Conservation (phyloP, 2,113 vertebrate genomes). For the Ptychochromis oligacanthus region DNA sequence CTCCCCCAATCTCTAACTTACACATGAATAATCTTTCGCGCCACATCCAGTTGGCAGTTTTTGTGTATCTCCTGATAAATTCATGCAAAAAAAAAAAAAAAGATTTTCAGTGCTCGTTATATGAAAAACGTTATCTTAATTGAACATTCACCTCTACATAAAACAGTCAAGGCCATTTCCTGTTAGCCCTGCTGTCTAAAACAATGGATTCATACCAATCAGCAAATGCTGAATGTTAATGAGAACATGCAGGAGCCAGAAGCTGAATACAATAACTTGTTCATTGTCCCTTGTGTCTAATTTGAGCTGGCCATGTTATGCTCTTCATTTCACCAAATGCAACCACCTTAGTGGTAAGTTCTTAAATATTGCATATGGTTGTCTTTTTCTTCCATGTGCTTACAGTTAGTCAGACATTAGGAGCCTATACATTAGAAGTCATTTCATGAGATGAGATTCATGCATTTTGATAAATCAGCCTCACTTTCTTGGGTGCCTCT, state of each 20-base stretch:
- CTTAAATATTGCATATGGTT: neutral
- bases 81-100: conserved; percentile 35
- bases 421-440: conserved; percentile 24
- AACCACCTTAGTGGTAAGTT: neutral
- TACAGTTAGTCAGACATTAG: neutral
- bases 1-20: conserved; percentile 12
- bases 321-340: neutral
- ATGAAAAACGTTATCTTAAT: conserved; percentile 66
- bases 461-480: conserved; percentile 49
- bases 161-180: conserved; percentile 46
- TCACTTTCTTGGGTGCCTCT: conserved; percentile 22
- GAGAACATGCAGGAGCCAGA: conserved; percentile 33
- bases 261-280: conserved; percentile 42
- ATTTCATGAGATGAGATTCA: conserved; percentile 35
- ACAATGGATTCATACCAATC: conserved; percentile 65
- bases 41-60: conserved; percentile 46
- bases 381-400: neutral
- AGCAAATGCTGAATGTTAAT: conserved; percentile 56
- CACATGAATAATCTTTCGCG: conserved; percentile 46
- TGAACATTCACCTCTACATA: conserved; percentile 73
- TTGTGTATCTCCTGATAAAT: conserved; percentile 58
- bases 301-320: conserved; percentile 14
- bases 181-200: conserved; percentile 55
- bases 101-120: conserved; percentile 42
- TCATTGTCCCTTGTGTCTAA: conserved; percentile 31